Evolutionary conservation across 2,797 vertebrate species (phyloP).

Genomic region (Limnodromus scolopaceus): DNA sequence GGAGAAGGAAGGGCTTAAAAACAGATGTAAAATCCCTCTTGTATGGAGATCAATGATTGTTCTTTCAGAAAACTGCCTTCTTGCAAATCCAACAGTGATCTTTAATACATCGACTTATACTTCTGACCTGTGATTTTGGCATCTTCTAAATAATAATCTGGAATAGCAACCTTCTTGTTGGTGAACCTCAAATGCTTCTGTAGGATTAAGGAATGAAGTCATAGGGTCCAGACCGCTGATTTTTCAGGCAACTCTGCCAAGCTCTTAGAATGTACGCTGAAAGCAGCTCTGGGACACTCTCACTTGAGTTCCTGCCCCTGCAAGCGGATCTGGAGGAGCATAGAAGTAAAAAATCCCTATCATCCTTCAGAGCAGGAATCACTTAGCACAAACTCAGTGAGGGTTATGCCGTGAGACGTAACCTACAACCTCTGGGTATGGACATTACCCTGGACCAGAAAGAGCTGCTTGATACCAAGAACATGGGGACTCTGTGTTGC

Average conservation of each 20-base stretch:
- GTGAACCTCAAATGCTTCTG: background rate
- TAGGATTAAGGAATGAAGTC: background rate
- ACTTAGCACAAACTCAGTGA: background rate
- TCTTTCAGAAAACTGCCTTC: background rate
- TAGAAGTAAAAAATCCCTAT: background rate
- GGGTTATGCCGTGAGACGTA: rapidly evolving
- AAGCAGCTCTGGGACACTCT: background rate
- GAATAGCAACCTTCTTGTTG: background rate
- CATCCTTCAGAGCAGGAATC: background rate
- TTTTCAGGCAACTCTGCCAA: background rate
- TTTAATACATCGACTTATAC: background rate
- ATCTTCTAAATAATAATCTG: background rate
- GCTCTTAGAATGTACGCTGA: background rate
- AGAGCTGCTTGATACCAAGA: background rate
- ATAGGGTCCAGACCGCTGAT: background rate
- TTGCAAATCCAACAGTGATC: background rate
- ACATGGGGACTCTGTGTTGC: background rate
- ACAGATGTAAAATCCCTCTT: background rate
- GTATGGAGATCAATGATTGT: background rate
- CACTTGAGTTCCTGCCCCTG: background rate
- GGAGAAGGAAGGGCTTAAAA: background rate
- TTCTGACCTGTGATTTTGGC: background rate
- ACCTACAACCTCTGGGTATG: too few species aligned
- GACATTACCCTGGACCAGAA: background rate
- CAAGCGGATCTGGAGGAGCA: background rate